These are phyloP conservation scores for Gulo gulo DNA, from an alignment of 2,113 vertebrate species.

Conservation along the genomic window DNA sequence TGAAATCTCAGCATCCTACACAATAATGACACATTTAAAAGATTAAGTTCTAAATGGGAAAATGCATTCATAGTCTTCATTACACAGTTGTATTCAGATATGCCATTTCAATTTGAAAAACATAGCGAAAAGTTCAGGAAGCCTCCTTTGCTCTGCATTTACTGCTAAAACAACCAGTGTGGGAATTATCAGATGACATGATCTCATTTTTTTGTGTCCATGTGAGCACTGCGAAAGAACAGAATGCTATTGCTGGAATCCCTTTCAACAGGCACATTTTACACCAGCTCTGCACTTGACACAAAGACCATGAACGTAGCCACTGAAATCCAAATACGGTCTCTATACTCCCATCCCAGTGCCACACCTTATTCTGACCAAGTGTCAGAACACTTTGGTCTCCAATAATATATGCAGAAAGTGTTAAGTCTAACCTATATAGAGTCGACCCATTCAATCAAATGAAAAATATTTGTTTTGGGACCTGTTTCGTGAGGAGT, in stretches of 20 bases:
- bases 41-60: slow-evolving; percentile 58
- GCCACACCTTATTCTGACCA: background rate
- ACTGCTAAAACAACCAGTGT: background rate
- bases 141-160: background rate
- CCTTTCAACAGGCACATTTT: background rate
- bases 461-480: background rate
- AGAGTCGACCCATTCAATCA: background rate
- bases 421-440: background rate
- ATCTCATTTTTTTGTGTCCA: slow-evolving; percentile 13
- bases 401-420: background rate
- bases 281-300: background rate
- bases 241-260: background rate
- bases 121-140: slow-evolving; percentile 36
- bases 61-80: slow-evolving; percentile 49
- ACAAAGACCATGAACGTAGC: background rate
- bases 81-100: slow-evolving; percentile 48
- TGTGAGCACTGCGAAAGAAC: background rate
- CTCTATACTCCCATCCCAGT: background rate
- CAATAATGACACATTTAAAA: slow-evolving; percentile 58
- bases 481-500: background rate
- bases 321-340: slow-evolving; percentile 15
- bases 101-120: slow-evolving; percentile 53
- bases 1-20: slow-evolving; percentile 58
- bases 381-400: background rate
- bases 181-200: slow-evolving; percentile 32